These are phyloP conservation scores for Sminthurinus signatus DNA, from an alignment of 1,140 invertebrate genomes.

Conservation along the genomic window DNA sequence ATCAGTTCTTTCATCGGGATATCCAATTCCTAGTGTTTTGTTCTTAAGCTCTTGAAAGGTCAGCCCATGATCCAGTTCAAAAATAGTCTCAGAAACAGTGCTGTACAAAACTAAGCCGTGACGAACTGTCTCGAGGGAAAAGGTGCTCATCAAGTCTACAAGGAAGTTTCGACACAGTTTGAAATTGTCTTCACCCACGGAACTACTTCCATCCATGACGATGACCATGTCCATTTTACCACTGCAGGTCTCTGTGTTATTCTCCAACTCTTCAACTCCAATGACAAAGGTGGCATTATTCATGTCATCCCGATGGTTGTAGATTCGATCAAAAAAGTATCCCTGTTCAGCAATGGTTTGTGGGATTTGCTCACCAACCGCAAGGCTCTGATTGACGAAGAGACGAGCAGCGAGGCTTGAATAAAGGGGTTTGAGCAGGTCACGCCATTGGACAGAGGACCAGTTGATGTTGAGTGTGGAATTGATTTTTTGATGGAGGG, in stretches of 20 bases:
- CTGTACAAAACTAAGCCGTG: conserved; percentile 4
- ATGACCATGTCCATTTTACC: conserved; percentile 5
- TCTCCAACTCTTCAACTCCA: not conserved
- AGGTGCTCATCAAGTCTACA: not conserved
- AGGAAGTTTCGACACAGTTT: not conserved
- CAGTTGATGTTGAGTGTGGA: not conserved
- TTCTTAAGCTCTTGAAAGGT: not conserved
- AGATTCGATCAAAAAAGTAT: not conserved
- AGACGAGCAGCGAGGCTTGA: not conserved
- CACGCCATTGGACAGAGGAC: not conserved
- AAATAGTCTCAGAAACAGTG: not conserved
- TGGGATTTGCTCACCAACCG: not conserved
- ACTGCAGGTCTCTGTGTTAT: not conserved
- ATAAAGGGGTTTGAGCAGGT: conserved; percentile 6
- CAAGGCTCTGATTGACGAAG: not conserved
- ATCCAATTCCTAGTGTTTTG: not conserved
- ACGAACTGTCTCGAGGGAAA: not conserved
- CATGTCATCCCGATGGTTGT: not conserved
- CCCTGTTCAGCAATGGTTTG: not conserved
- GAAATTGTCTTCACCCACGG: not conserved
- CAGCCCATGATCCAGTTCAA: not conserved
- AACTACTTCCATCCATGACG: not conserved
- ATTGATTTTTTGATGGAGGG: not conserved
- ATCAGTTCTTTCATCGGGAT: not conserved
- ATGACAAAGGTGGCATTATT: not conserved